Base-by-base conservation (phyloP, 2,113 vertebrate species). In the Tyto alba region DNA sequence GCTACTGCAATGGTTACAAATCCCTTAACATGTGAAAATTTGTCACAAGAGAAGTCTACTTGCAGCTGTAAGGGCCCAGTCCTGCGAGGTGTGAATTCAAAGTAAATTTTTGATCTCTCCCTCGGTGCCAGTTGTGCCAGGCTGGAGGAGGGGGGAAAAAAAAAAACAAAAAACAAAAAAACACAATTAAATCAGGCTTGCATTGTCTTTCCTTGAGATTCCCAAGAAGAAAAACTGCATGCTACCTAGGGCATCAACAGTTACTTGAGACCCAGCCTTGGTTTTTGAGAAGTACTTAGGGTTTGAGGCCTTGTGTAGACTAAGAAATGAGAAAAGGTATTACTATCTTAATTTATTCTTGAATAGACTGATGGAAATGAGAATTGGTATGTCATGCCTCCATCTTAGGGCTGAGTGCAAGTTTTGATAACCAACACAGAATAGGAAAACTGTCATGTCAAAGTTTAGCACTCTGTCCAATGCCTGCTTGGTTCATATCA, bases 1-100 rank as follows among this genome's bases (percentile, higher is more conserved):
- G 94, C 93, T 68, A 98, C 97, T n/a, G 94, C 53, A 91, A 98
- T 84, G 56, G 95, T 97, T 47, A 96, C 95, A 72, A 98, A 98
- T 62, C 96, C 95, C 87, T 98, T 98, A 43, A 98, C n/a, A 0
- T 98, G 97, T 9, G 97, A 96, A 90, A 98, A 98, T 64, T 97
- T 96, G 95, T 96, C 83, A 92, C 97, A 98, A 62, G 97, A 97
- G 94, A 98, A 98, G 74, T 98, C 97, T 62, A 97, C 97, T 94
- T 98, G 97, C 80, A 98, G 89, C 91, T 98, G 98, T 85, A 97
- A 89, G 38, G 82, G 92, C 27, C 97, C 97, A 25, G n/a, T 29
- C 78, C 73, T 89, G 60, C 95, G 97, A n/a, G 98, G 98, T 12
- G 98, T 98, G 74, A 98, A 96, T 43, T 98, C 97, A 52, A 98